A percentile compares a stretch with the other conserved stretches of the same genome.
Conservation (phyloP, 1,140 invertebrate species). For the Conopomorpha cramerella region DNA sequence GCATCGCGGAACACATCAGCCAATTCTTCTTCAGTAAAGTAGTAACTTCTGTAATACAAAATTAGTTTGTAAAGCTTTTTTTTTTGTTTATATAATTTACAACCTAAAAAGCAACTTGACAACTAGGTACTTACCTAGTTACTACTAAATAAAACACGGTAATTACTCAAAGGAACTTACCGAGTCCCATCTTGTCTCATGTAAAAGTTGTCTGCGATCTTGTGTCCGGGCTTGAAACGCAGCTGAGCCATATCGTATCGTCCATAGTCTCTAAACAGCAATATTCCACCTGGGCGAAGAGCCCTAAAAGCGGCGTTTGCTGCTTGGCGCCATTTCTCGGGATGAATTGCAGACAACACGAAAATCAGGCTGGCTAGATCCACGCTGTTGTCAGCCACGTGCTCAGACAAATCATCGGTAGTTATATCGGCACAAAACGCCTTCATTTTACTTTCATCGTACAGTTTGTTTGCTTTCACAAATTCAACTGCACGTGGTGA, state of each 20-base stretch:
- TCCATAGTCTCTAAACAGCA: constrained; percentile 96
- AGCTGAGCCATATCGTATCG: constrained; percentile 98
- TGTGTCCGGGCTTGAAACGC: constrained; percentile 89
- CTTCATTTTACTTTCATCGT: constrained; percentile 66
- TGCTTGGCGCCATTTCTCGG: constrained; percentile 76
- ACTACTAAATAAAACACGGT: constrained; percentile 4
- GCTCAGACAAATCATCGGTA: constrained; percentile 62
- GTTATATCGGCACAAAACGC: constrained; percentile 81
- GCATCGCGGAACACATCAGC: constrained; percentile 63
- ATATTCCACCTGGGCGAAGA: constrained; percentile 79
- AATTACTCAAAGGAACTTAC: constrained; percentile 41
- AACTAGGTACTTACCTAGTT: no score
- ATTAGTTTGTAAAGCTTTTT: no score
- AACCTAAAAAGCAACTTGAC: no score
- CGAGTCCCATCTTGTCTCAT: constrained; percentile 96
- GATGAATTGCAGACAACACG: constrained; percentile 93
- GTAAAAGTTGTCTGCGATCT: constrained; percentile 94
- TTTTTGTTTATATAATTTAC: no score
- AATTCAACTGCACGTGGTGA: constrained; percentile 89
- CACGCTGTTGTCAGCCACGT: constrained; percentile 61
- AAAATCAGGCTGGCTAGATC: constrained; percentile 95
- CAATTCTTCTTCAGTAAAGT: constrained; percentile 75
- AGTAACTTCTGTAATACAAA: constrained; percentile 74
- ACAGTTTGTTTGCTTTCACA: constrained; percentile 71
- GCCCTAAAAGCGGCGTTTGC: constrained; percentile 70